Base-by-base conservation (phyloP, 1,140 invertebrate genomes). In the Theocolax elegans region DNA sequence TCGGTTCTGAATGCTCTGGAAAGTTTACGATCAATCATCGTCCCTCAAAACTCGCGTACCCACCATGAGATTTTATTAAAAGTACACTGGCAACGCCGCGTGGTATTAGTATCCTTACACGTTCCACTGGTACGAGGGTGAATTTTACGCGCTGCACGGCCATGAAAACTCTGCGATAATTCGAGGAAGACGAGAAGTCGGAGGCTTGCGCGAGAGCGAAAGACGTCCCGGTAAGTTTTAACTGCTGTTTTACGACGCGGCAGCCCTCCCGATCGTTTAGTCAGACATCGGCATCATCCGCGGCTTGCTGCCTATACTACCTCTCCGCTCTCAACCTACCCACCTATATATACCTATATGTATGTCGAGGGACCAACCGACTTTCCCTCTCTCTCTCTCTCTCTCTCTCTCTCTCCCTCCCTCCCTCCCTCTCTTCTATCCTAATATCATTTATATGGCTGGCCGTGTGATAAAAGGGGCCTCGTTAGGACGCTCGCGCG, bases 191-290 rank as follows among this genome's bases (percentile, higher is more conserved):
- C 17, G 40, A 59, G 27, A 46, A 56, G 48, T 1, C 29, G 23
- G 54, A 49, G n/a, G n/a, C n/a, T n/a, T n/a, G n/a, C n/a, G n/a
- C n/a, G n/a, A n/a, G 56, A 17, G 56, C 35, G 27, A 54, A 51
- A 40, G 67, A 21, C 54, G 71, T n/a, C 60, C 38, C 53, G 29
- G 44, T 51, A 77, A 79, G 76, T 79, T 79, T 78, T 77, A 80
- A 79, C 67, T 71, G 65, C 54, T 25, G 35, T 74, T 80, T 79
- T 76, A 78, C 72, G 72, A 27, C 56, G 17, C 23, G 21, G 58
- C 64, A 70, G 44, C 21, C 58, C 48, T 64, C 23, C 66, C 58
- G 72, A 67, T 74, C 68, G 69, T 72, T 76, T 58, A 56, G 49
- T 58, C 49, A 63, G 62, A 48, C 38, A 48, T 53, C 59, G 21